phyloP scores from a whole-genome alignment of 1,140 invertebrate genomes.

The Macrobrachium rosenbergii region DNA sequence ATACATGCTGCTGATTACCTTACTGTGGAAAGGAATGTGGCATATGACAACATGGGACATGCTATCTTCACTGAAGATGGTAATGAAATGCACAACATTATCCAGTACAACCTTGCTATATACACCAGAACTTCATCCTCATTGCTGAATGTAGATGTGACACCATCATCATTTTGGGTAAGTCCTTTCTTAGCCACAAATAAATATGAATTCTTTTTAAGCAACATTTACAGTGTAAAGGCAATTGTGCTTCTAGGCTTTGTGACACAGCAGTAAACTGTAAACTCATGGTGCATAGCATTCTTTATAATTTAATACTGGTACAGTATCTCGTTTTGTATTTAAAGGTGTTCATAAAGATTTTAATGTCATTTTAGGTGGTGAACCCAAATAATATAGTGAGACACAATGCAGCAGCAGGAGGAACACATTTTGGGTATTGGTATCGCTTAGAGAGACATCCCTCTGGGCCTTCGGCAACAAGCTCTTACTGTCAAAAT shows the following conservation, averaged over 20 bases:
- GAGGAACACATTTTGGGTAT: constrained; percentile 59
- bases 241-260: no score
- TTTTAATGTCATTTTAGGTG: not conserved
- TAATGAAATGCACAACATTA: constrained; percentile 53
- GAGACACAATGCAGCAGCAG: constrained; percentile 59
- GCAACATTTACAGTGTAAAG: no score
- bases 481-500: constrained; percentile 50
- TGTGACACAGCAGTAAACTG: no score
- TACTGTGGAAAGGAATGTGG: constrained; percentile 59
- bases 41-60: constrained; percentile 59
- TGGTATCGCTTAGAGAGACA: constrained; percentile 55
- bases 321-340: no score
- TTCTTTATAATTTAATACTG: no score
- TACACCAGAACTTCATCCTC: constrained; percentile 52
- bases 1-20: constrained; percentile 60
- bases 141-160: constrained; percentile 58
- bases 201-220: no score
- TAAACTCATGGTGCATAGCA: no score
- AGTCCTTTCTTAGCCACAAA: not conserved
- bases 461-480: constrained; percentile 53
- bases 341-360: no score
- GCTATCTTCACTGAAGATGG: constrained; percentile 64
- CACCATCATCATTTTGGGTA: constrained; percentile 60
- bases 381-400: constrained; percentile 50
- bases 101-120: constrained; percentile 62